Percentiles rank a stretch among this genome's conserved stretches.
Evolutionary conservation across 2,113 vertebrate genomes (phyloP).

Genomic region (Coptodon bakossiorum): DNA sequence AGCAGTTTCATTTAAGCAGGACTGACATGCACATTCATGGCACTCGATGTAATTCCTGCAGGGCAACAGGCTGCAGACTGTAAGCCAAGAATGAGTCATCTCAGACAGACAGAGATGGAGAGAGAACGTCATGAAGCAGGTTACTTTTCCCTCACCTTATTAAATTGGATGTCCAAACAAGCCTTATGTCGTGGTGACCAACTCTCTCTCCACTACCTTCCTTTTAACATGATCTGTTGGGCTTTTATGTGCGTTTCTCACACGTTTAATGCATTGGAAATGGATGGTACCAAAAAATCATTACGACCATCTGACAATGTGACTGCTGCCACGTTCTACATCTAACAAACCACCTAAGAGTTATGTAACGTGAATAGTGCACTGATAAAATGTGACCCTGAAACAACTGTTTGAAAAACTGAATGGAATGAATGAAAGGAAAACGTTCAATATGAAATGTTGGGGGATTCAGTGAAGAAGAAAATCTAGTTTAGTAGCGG

Average conservation of each 20-base stretch:
- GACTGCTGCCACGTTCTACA: not conserved
- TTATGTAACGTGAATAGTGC: not conserved
- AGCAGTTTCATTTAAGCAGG: conserved; percentile 11
- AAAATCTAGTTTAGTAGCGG: not conserved
- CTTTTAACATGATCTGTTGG: not conserved
- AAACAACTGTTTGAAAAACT: not conserved
- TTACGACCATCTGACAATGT: not conserved
- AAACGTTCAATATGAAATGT: not conserved
- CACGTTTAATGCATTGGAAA: not conserved
- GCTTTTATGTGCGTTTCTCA: not conserved
- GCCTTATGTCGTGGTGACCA: not conserved
- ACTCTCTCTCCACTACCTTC: not conserved
- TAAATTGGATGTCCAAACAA: not conserved
- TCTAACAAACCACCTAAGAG: too few species aligned
- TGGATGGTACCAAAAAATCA: not conserved
- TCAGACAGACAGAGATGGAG: not conserved
- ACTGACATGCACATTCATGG: conserved; percentile 32
- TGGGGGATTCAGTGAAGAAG: not conserved
- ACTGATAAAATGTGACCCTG: not conserved
- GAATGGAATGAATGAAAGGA: not conserved
- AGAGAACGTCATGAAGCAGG: not conserved
- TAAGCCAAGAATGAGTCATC: not conserved
- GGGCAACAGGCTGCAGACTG: not conserved
- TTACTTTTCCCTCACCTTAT: not conserved
- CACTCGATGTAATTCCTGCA: conserved; percentile 7